phyloP scores from a whole-genome alignment of 2,113 vertebrate species.

The Melanerpes aurifrons region DNA sequence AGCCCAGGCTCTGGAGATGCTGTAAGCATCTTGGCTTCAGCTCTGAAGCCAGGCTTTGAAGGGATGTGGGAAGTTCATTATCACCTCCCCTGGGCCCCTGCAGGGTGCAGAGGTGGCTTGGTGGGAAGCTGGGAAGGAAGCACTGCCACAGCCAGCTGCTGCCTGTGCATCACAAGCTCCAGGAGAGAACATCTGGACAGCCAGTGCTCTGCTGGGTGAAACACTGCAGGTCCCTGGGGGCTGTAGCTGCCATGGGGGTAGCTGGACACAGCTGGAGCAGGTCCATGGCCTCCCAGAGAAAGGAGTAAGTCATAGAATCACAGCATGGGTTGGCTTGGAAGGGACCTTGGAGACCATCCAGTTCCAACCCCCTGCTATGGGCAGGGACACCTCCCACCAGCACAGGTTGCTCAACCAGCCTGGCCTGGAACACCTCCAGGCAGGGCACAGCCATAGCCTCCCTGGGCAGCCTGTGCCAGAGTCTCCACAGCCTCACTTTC shows the following conservation, averaged over 20 bases:
- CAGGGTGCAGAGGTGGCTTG: neutral
- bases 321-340: too few species aligned
- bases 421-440: too few species aligned
- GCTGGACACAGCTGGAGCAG: neutral
- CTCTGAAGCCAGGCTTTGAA: neutral
- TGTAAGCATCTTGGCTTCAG: neutral
- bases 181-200: rapidly evolving
- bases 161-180: too few species aligned
- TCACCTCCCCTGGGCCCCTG: neutral
- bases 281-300: neutral
- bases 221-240: neutral
- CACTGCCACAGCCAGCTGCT: neutral
- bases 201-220: rapidly evolving
- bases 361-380: too few species aligned
- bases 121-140: neutral
- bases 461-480: too few species aligned
- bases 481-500: too few species aligned
- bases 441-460: too few species aligned
- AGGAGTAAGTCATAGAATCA: neutral
- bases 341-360: too few species aligned
- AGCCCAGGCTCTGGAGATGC: neutral
- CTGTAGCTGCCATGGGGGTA: neutral
- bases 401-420: too few species aligned
- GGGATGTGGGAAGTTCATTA: neutral
- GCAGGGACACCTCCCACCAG: too few species aligned